Evolutionary conservation across 2,888 invertebrate genomes (phyloP), one percentile per base, ranked within the genome.

Genomic region (Hermaeophaga mercurialis): DNA sequence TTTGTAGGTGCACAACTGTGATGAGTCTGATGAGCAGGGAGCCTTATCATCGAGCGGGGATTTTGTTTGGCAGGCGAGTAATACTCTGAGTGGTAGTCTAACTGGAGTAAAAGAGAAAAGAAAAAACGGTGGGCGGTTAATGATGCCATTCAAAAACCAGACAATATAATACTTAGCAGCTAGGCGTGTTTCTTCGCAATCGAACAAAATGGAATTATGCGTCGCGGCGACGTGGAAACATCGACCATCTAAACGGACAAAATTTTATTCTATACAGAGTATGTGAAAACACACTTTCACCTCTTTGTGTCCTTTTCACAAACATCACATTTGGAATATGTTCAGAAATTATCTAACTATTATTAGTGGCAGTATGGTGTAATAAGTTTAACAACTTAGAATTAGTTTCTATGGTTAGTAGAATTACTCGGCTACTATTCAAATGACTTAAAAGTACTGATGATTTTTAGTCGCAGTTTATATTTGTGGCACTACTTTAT

Each of bases 121-220:
- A 34, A 47, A 54, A 55, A 39, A 48, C 46, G 43, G 48, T 55
- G 48, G 54, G 54, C 48, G 48, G 54, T 55, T 55, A 55, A 55
- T 55, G 54, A 55, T 55, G 54, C 48, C 39, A 55, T 55, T 55
- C 54, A 55, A 55, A 55, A 55, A 55, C 54, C 54, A 55, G 48
- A 55, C 54, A 55, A 55, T 48, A 48, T 55, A 41, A 55, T 55
- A 48, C 48, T 41, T 38, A 38, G 18, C 38, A 49, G 49, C 49
- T 55, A 43, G 48, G 48, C 54, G 48, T 55, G 54, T 55, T 55
- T 55, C 48, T 55, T 55, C 41, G 54, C 48, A 55, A 55, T 55
- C 43, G 48, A 43, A 47, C 54, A 48, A 48, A 55, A 55, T 55
- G 43, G 48, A 48, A 48, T 55, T 55, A 55, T 49, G 49, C 49